Evolutionary conservation across 2,113 vertebrate species (phyloP).

Genomic region (Hippolais icterina): DNA sequence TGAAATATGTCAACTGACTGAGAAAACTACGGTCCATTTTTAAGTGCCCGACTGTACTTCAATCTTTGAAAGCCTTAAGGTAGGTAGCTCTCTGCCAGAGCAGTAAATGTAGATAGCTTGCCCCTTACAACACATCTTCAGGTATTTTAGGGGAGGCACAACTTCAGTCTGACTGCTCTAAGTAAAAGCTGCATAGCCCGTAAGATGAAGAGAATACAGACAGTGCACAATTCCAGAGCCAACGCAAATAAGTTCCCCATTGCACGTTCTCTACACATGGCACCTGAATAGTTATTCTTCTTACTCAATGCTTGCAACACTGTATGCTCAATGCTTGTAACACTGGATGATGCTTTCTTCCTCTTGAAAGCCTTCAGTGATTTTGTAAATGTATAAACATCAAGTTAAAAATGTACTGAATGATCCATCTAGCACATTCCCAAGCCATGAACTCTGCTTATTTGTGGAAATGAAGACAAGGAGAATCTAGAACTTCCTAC

Average conservation of each 20-base stretch:
- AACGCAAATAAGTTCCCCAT: background rate
- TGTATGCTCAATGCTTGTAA: too few species aligned
- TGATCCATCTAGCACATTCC: background rate
- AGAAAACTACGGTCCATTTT: background rate
- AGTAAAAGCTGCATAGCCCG: background rate
- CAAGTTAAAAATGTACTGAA: background rate
- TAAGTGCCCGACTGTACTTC: background rate
- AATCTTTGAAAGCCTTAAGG: background rate
- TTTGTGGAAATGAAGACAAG: background rate
- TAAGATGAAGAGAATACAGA: background rate
- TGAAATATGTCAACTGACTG: background rate
- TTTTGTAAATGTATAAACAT: background rate
- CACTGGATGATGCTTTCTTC: background rate
- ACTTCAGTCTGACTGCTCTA: background rate
- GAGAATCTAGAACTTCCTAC: background rate
- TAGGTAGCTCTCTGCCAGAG: background rate
- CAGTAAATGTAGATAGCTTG: background rate
- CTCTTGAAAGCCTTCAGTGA: background rate
- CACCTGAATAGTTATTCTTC: background rate
- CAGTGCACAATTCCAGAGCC: background rate
- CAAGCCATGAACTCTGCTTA: background rate
- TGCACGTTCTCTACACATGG: fast-evolving
- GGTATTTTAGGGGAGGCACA: background rate
- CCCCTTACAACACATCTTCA: background rate
- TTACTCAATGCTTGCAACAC: fast-evolving